Evolutionary conservation across 2,113 vertebrate species (phyloP).

Genomic region (Lathamus discolor): DNA sequence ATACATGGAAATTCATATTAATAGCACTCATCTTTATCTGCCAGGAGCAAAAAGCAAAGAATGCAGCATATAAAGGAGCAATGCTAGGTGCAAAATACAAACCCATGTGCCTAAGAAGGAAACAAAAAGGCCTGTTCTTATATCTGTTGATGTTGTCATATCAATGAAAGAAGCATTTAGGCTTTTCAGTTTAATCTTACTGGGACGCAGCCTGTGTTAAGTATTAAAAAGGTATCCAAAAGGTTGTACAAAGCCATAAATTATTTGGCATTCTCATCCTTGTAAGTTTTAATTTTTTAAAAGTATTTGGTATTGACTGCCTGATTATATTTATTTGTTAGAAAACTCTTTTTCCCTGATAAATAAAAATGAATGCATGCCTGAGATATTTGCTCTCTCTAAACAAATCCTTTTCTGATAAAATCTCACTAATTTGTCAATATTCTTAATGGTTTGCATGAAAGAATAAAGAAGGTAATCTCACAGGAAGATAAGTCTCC

Average conservation of each 20-base stretch:
- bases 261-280: not conserved
- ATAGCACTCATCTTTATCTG: not conserved
- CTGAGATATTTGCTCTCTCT: not conserved
- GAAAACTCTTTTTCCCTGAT: not conserved
- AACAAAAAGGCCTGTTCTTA: not conserved
- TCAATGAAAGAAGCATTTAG: not conserved
- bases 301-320: not conserved
- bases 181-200: not conserved
- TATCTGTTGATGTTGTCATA: not conserved
- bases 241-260: not conserved
- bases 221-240: not conserved
- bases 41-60: constrained; percentile 44
- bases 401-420: not conserved
- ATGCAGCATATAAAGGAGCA: constrained; percentile 10
- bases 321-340: not conserved
- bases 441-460: not conserved
- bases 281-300: not conserved
- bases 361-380: not conserved
- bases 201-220: not conserved
- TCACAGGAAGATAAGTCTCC: not conserved
- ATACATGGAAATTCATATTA: constrained; percentile 21
- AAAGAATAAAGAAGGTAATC: not conserved
- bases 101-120: not conserved
- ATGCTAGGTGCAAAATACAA: not conserved
- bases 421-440: not conserved